Evolutionary conservation across 2,888 invertebrate species (phyloP), one percentile per base, ranked within the genome.

Genomic region (Phlogophora meticulosa): DNA sequence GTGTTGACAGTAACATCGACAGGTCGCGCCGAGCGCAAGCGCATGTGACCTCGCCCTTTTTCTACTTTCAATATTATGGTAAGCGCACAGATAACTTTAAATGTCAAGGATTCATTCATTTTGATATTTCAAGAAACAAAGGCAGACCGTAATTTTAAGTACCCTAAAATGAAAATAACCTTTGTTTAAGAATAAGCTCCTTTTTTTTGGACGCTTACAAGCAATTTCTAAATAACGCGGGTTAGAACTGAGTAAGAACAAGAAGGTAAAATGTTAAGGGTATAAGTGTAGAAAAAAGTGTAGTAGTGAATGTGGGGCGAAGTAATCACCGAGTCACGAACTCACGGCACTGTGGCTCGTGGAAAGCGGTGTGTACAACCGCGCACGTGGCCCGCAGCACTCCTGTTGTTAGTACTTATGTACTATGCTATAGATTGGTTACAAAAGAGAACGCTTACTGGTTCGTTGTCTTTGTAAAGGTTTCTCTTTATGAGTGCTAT

Each of bases 241-340:
- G 46, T 40, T 51, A n/a, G 20, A 60, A 59, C 28, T 62, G 42
- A 52, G 51, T 49, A 62, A 72, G 78, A 69, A 59, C 63, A 67
- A 72, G 62, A 56, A 81, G 75, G 63, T 78, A 82, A 75, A 83
- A 76, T 70, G 72, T 71, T 81, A 77, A 80, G 28, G 28, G 80
- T 78, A 80, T 74, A 81, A 81, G 77, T 76, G 68, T 70, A 80
- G 77, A 82, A 82, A 86, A 88, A 87, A 90, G 85, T 84, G 83
- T 85, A 84, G 51, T 86, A 80, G 68, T 80, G 80, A 68, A 92
- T 91, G 87, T 93, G 80, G 91, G 86, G 70, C 89, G 87, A 78
- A 81, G 85, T 90, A 91, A 91, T 90, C 86, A 86, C 83, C 80
- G 66, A 85, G 85, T 85, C 90, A 90, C 87, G 89, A 88, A 85